phyloP scores from a whole-genome alignment of 2,888 invertebrate species.

The Salpingus planirostris region DNA sequence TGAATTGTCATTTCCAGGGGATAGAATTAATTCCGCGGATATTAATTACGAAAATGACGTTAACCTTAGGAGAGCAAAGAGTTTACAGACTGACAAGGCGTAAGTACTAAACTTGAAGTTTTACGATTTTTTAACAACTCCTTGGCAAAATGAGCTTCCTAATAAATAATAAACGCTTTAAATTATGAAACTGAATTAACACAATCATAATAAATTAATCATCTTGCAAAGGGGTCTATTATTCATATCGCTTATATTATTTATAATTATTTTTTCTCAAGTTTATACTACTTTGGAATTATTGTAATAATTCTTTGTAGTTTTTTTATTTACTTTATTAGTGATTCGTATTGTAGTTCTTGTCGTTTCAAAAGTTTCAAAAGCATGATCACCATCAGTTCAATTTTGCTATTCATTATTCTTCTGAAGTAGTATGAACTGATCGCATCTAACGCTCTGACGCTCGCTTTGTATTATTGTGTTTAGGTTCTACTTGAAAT shows the following conservation, averaged over 20 bases:
- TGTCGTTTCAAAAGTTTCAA: slow-evolving; percentile 8
- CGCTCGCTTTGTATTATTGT: slow-evolving; percentile 34
- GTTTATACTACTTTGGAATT: slow-evolving; percentile 16
- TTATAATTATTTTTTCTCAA: slow-evolving; percentile 15
- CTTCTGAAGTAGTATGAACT: slow-evolving; percentile 30
- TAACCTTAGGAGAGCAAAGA: slow-evolving; percentile 71
- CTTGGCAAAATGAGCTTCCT: slow-evolving; percentile 32
- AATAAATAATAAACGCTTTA: no score
- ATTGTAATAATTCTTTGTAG: no score
- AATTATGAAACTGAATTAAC: no score
- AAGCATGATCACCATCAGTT: not conserved
- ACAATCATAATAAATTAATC: slow-evolving; percentile 6
- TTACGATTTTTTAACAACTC: slow-evolving; percentile 21
- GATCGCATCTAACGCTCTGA: slow-evolving; percentile 27
- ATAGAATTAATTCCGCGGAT: slow-evolving; percentile 36
- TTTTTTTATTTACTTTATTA: no score
- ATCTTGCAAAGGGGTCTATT: slow-evolving; percentile 15
- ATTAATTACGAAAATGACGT: slow-evolving; percentile 51
- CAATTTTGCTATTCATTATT: slow-evolving; percentile 5
- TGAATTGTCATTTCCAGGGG: slow-evolving; percentile 45
- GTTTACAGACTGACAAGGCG: slow-evolving; percentile 84
- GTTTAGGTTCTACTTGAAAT: slow-evolving; percentile 79
- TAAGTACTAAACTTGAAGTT: slow-evolving; percentile 45
- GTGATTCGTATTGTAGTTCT: slow-evolving; percentile 9
- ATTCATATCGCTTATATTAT: slow-evolving; percentile 7